Evolutionary conservation across 2,797 vertebrate genomes (phyloP), one percentile per base, ranked within the genome.

Genomic region (Hippoglossus hippoglossus): DNA sequence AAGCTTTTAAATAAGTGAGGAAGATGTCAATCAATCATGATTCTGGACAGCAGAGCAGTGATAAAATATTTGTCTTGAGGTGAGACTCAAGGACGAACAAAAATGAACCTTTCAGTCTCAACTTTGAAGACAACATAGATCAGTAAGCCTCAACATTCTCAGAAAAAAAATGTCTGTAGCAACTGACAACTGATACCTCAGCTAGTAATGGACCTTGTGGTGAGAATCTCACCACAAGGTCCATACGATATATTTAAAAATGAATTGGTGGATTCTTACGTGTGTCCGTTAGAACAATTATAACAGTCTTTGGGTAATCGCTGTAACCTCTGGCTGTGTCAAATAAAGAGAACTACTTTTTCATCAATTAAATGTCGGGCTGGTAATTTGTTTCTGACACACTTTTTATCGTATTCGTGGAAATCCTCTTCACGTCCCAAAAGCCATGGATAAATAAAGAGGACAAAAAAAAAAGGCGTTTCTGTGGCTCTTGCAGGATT

Each of bases 81-180:
- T 53, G 31, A 41, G 63, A 54, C 6, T 26, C 47, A 50, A 51
- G 22, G 26, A 63, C 16, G 61, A 21, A 11, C 15, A 55, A 28
- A 49, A 46, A 70, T 71, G 22, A 25, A 51, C 47, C 22, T 47
- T 67, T 39, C 34, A 28, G 15, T 44, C 22, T 41, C 21, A 36
- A 31, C 16, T 44, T 44, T 65, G 6, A 41, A 54, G 58, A 5
- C 16, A 70, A 71, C 53, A 34, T 19, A 9, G 6, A 22, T 26
- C 6, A n/a, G 2, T 53, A 22, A 47, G 59, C 19, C 22, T 56
- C 41, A 22, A 56, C 60, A 28, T n/a, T 13, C 13, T 41, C 15
- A 1, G 36, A 15, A 49, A 59, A 44, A 65, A 56, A 15, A 5
- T 9, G n/a, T 24, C 13, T 21, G 52, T 13, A 46, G 44, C 15